A percentile compares a stretch with the other conserved stretches of the same genome.
These are phyloP conservation scores for Parapristionchus giblindavisi DNA, from an alignment of 2,888 invertebrate species.

Conservation along the genomic window DNA sequence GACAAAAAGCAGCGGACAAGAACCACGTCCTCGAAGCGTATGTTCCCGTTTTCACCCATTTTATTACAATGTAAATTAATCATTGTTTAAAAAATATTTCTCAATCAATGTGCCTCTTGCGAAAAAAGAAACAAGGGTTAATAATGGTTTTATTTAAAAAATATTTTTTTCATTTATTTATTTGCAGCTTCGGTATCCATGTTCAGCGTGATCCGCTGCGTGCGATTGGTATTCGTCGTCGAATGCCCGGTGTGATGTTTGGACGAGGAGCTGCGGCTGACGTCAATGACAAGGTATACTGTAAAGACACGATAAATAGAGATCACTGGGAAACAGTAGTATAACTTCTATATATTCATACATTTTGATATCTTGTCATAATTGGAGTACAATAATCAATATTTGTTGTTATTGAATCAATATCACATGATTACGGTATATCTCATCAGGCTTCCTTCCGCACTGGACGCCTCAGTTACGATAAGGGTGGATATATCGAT, in stretches of 20 bases:
- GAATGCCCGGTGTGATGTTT: constrained; percentile 12
- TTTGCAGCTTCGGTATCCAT: constrained; percentile 26
- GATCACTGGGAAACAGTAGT: not conserved
- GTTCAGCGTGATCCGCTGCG: not conserved
- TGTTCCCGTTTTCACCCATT: too few relatives aligned
- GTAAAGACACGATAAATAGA: too few relatives aligned
- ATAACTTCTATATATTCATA: not conserved
- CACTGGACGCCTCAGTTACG: not conserved
- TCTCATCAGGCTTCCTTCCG: not conserved
- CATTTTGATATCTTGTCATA: too few relatives aligned
- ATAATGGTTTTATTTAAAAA: too few relatives aligned
- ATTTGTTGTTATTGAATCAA: too few relatives aligned
- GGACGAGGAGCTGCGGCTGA: not conserved
- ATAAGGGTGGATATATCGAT: not conserved
- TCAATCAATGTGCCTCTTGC: too few relatives aligned
- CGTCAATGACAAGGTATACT: constrained; percentile 7
- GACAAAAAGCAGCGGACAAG: not conserved
- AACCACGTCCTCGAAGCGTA: constrained; percentile 11
- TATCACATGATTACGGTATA: too few relatives aligned
- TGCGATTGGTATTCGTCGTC: constrained; percentile 5
- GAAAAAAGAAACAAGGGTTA: too few relatives aligned
- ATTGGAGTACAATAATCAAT: too few relatives aligned
- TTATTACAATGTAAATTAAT: too few relatives aligned
- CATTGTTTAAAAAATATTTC: not conserved
- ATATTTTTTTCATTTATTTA: too few relatives aligned